These are phyloP conservation scores for Alaudala cheleensis DNA, from an alignment of 2,113 vertebrate genomes.

Conservation along the genomic window DNA sequence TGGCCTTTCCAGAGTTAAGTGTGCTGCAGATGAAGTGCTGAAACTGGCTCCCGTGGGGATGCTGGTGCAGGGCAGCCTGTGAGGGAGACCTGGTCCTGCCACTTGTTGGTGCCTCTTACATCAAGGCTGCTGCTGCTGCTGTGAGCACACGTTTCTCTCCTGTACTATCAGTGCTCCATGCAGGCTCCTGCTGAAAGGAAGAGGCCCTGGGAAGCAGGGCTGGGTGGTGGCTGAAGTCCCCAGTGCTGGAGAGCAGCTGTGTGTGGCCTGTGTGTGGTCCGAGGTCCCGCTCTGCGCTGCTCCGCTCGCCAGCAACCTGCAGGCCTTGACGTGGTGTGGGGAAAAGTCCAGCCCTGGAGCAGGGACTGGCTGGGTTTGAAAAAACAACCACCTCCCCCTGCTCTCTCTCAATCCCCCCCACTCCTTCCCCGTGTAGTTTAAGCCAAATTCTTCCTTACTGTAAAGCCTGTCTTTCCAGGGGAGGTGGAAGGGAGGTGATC, in stretches of 20 bases:
- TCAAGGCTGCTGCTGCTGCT: background rate
- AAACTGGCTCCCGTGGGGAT: background rate
- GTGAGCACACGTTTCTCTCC: accelerated
- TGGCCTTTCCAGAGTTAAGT: background rate
- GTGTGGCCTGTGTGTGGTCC: slow-evolving; percentile 14
- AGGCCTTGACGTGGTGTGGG: background rate
- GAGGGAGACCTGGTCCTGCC: background rate
- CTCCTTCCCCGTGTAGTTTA: background rate
- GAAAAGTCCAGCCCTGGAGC: background rate
- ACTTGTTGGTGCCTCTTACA: accelerated
- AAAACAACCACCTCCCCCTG: background rate
- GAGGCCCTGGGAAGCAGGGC: background rate
- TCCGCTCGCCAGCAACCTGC: slow-evolving; percentile 47
- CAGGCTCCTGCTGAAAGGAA: background rate
- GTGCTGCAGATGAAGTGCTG: background rate
- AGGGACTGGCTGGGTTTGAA: background rate
- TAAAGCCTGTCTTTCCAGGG: background rate
- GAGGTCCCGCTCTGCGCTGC: background rate
- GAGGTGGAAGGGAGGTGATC: background rate
- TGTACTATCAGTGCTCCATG: accelerated
- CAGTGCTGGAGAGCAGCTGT: background rate
- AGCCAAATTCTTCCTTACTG: background rate
- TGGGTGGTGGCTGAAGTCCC: background rate
- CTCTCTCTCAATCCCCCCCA: background rate
- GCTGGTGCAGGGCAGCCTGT: background rate